phyloP scores from a whole-genome alignment of 2,888 invertebrate genomes.

The Papilio elwesi region DNA sequence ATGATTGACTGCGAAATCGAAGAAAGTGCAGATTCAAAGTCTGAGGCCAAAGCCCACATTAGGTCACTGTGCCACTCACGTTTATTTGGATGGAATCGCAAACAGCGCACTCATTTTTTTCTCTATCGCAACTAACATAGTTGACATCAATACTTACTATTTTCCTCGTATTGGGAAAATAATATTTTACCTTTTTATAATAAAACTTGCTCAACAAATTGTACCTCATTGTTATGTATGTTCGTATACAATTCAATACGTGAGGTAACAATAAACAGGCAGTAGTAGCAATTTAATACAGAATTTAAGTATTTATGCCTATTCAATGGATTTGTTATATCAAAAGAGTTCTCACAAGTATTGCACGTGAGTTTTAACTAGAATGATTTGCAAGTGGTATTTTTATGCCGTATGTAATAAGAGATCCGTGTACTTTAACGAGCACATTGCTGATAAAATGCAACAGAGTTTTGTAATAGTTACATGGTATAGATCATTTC shows the following conservation, averaged over 20 bases:
- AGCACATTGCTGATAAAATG: conserved; percentile 18
- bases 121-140: background rate
- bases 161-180: background rate
- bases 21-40: no score
- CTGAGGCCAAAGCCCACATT: no score
- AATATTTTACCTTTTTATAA: conserved; percentile 6
- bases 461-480: conserved; percentile 21
- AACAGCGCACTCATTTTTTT: background rate
- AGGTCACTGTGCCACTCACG: no score
- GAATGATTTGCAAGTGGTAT: background rate
- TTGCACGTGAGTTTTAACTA: background rate
- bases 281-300: conserved; percentile 25
- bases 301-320: conserved; percentile 10
- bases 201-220: conserved; percentile 17
- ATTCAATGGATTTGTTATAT: background rate
- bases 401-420: conserved; percentile 12
- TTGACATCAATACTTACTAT: background rate
- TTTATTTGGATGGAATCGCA: background rate
- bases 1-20: no score
- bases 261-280: conserved; percentile 31
- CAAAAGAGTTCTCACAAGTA: background rate
- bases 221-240: conserved; percentile 1
- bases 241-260: conserved; percentile 24
- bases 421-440: conserved; percentile 14
- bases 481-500: conserved; percentile 17